Conservation (phyloP, 2,797 vertebrate species). For the Smutsia temminckii region DNA sequence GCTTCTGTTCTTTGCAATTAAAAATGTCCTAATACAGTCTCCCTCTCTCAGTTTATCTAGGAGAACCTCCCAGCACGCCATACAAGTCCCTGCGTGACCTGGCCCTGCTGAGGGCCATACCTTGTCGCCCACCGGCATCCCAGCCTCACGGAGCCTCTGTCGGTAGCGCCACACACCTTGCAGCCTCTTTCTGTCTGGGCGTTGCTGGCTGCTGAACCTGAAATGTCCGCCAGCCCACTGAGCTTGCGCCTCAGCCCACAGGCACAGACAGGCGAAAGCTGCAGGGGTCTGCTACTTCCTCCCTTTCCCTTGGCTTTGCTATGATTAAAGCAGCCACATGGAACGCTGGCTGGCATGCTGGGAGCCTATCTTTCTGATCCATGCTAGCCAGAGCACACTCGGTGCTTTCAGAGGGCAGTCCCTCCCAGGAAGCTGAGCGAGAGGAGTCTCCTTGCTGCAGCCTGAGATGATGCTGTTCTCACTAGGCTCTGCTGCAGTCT, state of each 20-base stretch:
- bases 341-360: neutral
- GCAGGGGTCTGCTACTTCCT: neutral
- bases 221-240: neutral
- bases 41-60: neutral
- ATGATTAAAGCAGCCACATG: constrained; percentile 60
- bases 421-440: neutral
- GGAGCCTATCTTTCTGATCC: neutral
- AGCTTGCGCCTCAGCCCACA: neutral
- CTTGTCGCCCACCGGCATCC: neutral
- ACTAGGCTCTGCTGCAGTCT: neutral
- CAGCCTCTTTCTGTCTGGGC: neutral
- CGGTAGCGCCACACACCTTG: neutral
- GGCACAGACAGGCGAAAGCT: neutral
- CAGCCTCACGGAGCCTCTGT: neutral
- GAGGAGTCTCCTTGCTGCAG: neutral
- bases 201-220: neutral
- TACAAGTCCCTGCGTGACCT: neutral
- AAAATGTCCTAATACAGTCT: neutral
- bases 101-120: neutral
- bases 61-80: neutral
- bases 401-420: neutral
- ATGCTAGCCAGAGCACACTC: neutral
- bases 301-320: neutral
- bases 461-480: constrained; percentile 9
- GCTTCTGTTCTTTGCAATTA: neutral